A percentile compares a stretch with the other conserved stretches of the same genome.
phyloP scores from a whole-genome alignment of 2,888 invertebrate genomes.

The Nemotelus nigrinus region DNA sequence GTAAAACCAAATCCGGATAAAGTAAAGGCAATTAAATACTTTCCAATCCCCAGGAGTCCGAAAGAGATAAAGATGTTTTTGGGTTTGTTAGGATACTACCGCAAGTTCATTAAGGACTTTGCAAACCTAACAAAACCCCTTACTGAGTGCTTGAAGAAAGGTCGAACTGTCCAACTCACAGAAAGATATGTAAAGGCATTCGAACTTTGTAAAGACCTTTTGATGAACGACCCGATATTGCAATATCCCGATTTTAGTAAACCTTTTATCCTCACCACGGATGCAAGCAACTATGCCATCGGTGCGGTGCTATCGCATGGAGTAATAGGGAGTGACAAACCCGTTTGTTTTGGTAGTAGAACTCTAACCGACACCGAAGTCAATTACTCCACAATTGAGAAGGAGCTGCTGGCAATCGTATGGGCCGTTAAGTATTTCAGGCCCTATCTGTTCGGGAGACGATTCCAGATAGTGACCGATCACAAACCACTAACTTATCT shows the following conservation, averaged over 20 bases:
- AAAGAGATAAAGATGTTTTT: conserved; percentile 48
- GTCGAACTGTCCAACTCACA: neutral
- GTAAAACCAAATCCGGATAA: conserved; percentile 54
- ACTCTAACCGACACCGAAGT: conserved; percentile 26
- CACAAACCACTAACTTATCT: conserved; percentile 26
- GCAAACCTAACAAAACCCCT: conserved; percentile 47
- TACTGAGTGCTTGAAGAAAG: conserved; percentile 41
- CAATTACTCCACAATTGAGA: conserved; percentile 27
- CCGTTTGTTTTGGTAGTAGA: conserved; percentile 27
- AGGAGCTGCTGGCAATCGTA: conserved; percentile 28
- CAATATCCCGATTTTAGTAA: conserved; percentile 14
- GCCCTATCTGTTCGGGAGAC: conserved; percentile 21
- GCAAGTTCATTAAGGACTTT: conserved; percentile 49
- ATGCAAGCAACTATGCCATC: conserved; percentile 50
- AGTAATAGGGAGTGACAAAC: conserved; percentile 5
- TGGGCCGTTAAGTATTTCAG: conserved; percentile 29
- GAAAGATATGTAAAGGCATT: conserved; percentile 30
- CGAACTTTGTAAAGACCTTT: conserved; percentile 44
- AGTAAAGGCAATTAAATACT: conserved; percentile 49
- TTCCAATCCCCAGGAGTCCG: conserved; percentile 48
- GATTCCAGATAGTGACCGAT: conserved; percentile 23
- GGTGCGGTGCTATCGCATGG: conserved; percentile 55
- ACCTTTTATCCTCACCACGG: conserved; percentile 18
- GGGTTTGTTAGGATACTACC: conserved; percentile 48
- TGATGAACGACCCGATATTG: conserved; percentile 40